Evolutionary conservation across 2,797 vertebrate species (phyloP).

Genomic region (Xenops minutus): DNA sequence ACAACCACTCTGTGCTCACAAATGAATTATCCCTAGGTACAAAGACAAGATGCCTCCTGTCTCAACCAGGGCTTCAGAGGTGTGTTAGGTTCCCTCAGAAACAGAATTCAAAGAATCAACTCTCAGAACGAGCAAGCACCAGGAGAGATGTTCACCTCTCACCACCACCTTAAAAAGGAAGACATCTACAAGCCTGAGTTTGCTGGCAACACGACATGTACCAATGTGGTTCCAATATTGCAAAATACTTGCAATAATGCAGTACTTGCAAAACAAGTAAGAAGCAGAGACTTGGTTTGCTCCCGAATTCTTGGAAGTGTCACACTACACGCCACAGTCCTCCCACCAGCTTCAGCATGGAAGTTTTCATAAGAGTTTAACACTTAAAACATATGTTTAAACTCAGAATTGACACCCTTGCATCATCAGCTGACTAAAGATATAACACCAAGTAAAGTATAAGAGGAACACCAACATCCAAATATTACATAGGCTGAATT

Average conservation of each 20-base stretch:
- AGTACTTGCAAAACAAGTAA: not conserved
- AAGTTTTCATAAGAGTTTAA: not conserved
- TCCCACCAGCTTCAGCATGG: not conserved
- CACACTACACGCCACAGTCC: not conserved
- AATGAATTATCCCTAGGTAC: too few relatives aligned
- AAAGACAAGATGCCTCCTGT: too few relatives aligned
- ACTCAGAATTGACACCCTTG: not conserved
- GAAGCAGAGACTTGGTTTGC: not conserved
- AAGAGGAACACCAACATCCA: not conserved
- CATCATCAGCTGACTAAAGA: not conserved
- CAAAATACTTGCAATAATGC: too few relatives aligned
- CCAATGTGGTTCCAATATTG: not conserved
- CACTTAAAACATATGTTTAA: not conserved
- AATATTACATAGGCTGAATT: not conserved
- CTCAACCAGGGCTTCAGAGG: too few relatives aligned
- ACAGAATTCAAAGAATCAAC: not conserved
- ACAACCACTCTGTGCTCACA: too few relatives aligned
- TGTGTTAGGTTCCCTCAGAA: not conserved
- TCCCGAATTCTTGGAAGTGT: not conserved
- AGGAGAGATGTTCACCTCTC: not conserved
- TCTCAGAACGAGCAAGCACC: not conserved
- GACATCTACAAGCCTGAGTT: not conserved
- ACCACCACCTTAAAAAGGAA: not conserved
- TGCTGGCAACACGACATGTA: not conserved
- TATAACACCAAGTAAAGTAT: not conserved